phyloP scores from a whole-genome alignment of 2,113 vertebrate species.

The Tauraco erythrolophus region DNA sequence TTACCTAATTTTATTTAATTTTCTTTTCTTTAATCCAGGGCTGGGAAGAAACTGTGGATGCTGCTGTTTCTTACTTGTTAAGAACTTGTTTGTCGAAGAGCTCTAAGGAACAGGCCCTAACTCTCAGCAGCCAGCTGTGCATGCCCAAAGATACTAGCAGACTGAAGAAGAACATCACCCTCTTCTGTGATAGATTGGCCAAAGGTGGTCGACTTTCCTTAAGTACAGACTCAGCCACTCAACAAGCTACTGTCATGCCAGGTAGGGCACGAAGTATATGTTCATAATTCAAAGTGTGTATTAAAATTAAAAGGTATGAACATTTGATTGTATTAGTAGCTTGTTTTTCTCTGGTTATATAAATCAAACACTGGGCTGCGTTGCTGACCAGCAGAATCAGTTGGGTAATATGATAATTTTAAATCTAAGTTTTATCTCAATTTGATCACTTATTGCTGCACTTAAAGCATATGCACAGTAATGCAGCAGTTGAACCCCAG shows the following conservation, averaged over 20 bases:
- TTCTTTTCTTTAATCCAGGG: slow-evolving; percentile 77
- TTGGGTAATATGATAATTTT: not conserved
- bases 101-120: slow-evolving; percentile 91
- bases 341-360: not conserved
- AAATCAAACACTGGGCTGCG: not conserved
- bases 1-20: not conserved
- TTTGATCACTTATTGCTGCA: not conserved
- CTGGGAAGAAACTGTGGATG: slow-evolving; percentile 96
- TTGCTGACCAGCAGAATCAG: slow-evolving; percentile 15
- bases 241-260: slow-evolving; percentile 78
- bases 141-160: slow-evolving; percentile 88
- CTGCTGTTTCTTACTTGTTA: slow-evolving; percentile 89
- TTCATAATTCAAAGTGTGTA: not conserved
- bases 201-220: slow-evolving; percentile 92
- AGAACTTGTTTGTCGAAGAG: slow-evolving; percentile 92
- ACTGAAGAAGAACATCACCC: slow-evolving; percentile 92
- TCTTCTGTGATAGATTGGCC: slow-evolving; percentile 91
- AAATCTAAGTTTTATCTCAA: slow-evolving; percentile 23
- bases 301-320: not conserved
- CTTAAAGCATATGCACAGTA: not conserved
- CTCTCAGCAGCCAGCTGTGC: slow-evolving; percentile 77
- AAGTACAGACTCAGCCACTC: slow-evolving; percentile 76
- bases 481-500: not conserved
- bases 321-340: not conserved
- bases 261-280: slow-evolving; percentile 71